phyloP scores from a whole-genome alignment of 1,140 invertebrate species.

The Halictus rubicundus region DNA sequence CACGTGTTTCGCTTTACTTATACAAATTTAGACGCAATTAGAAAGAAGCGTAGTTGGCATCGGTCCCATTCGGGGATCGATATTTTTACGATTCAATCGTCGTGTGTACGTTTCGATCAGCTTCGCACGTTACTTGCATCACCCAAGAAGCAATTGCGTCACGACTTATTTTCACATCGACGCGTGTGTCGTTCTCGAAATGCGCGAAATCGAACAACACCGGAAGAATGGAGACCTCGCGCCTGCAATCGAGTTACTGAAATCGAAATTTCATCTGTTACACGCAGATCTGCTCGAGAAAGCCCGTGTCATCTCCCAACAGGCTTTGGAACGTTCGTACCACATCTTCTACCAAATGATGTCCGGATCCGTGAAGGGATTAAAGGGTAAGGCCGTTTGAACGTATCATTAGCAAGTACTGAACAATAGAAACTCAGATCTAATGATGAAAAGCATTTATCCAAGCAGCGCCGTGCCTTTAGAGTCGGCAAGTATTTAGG shows the following conservation, averaged over 20 bases:
- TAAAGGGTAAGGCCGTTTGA: slow-evolving; percentile 88
- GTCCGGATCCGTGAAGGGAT: slow-evolving; percentile 92
- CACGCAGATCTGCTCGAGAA: slow-evolving; percentile 98
- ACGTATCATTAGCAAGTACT: too few species aligned
- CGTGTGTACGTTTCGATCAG: slow-evolving; percentile 19
- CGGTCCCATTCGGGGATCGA: slow-evolving; percentile 1
- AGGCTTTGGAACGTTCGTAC: slow-evolving; percentile 98
- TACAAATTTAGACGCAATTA: neutral
- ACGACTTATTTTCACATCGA: neutral
- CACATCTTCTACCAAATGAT: slow-evolving; percentile 99
- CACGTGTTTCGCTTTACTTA: too few species aligned
- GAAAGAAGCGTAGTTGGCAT: slow-evolving; percentile 45
- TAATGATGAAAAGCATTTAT: neutral
- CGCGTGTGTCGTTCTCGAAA: neutral
- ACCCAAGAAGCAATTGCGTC: neutral
- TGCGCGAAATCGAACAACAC: neutral
- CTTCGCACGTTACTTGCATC: neutral
- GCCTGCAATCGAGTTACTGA: neutral
- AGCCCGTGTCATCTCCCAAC: slow-evolving; percentile 99
- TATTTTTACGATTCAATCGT: slow-evolving; percentile 36
- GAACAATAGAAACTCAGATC: neutral
- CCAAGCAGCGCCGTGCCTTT: neutral
- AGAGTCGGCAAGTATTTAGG: neutral
- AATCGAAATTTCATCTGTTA: neutral
- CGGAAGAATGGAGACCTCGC: neutral